Base-by-base conservation (phyloP, 2,113 vertebrate genomes). In the Pithys albifrons region DNA sequence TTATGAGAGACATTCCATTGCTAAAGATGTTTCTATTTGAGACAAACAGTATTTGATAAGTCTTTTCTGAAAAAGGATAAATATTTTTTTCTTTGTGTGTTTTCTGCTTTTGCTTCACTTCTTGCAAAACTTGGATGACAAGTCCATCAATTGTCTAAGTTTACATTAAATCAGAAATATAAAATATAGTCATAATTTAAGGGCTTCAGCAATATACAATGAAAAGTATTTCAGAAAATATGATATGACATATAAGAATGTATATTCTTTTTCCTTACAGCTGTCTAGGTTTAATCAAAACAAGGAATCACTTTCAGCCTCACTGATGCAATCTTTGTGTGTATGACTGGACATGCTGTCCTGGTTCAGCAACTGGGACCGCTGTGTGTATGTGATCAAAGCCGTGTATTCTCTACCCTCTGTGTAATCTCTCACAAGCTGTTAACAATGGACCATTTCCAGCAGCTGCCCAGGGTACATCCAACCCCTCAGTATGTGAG, bases 11-110 rank as follows among this genome's bases (percentile, higher is more conserved):
- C 41, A 75, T 79, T 85, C 45, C 48, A 55, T 45, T 39, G 29
- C 80, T 92, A 51, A 94, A 59, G 48, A 37, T 39, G 9, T 74
- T 96, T 95, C 41, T 66, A 27, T 66, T 77, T 72, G 81, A 95
- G 67, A 83, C 23, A 93, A 93, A 83, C 45, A 17, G 7, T 41
- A 54, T 78, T 86, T 93, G 67, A 65, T 66, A 85, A 29, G 14
- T 33, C 24, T 91, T 91, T 31, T 75, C 67, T 81, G 67, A 76
- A 92, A 74, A 46, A 82, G 80, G 19, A 15, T 9, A 85, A 6
- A 55, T 37, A 33, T 74, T 92, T 5, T 78, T 92, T 55, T 62
- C 31, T 95, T 80, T 55, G 85, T 61, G 14, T 74, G 20, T 75
- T 91, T 95, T 92, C 52, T 86, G 17, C 1, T 84, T 86, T 89